Evolutionary conservation across 2,888 invertebrate genomes (phyloP), one percentile per base, ranked within the genome.

Genomic region (Laothoe populi): DNA sequence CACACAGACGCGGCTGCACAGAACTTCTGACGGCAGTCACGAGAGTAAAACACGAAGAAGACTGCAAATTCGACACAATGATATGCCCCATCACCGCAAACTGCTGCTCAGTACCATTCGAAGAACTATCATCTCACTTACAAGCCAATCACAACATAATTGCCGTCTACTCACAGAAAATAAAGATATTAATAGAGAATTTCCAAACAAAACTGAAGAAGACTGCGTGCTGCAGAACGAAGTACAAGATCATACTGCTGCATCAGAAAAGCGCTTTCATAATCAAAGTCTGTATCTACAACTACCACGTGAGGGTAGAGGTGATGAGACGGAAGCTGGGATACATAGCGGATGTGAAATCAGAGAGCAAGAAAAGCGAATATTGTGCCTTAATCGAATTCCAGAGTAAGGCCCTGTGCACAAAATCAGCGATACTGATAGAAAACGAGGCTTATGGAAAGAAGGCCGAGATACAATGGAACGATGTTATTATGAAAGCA

Each of bases 271-370:
- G 91, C 72, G 92, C 92, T 13, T 93, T 93, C 66, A 86, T 92
- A 44, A 90, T 93, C 73, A 92, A 93, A 84, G 90, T 93, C 0
- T 92, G 90, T 74, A 90, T 92, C 60, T 92, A 91, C 76, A 92
- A 93, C 66, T 93, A 92, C 65, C 90, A 91, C 66, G 91, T 93
- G 0, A 82, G 83, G 74, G 92, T 92, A 0, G 92, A 92, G 74
- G 88, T 92, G 0, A 92, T 91, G 90, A 83, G 91, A 59, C 72
- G 88, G n/a, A 90, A 89, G 63, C 80, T 93, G 0, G 92, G 91
- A 0, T 88, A 91, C 61, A 82, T 88, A 4, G 90, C 92, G 0
- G 90, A 91, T 48, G 68, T 69, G 0, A 91, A 90, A 67, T 79
- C 86, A 2, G 90, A 90, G 64, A 75, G 83, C 0, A 90, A 86